phyloP scores from a whole-genome alignment of 2,797 vertebrate genomes.

The Acipenser ruthenus region DNA sequence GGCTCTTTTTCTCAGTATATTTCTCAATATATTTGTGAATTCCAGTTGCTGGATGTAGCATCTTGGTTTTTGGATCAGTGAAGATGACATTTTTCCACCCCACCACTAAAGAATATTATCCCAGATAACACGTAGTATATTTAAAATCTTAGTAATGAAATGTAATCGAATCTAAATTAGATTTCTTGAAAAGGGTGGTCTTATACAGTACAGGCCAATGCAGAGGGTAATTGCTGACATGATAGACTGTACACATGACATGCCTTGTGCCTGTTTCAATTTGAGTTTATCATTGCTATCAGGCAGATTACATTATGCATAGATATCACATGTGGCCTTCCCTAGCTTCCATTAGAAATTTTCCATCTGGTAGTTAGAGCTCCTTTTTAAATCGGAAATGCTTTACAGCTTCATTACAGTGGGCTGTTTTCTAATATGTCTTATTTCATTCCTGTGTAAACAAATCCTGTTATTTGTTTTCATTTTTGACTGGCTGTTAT shows the following conservation, averaged over 20 bases:
- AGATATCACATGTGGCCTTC: conserved; percentile 5
- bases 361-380: conserved; percentile 25
- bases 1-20: too few relatives aligned
- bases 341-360: conserved; percentile 30
- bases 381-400: conserved; percentile 8
- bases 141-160: conserved; percentile 77
- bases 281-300: neutral
- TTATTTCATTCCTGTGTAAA: neutral
- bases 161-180: conserved; percentile 77
- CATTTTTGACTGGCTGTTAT: neutral
- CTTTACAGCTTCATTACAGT: neutral
- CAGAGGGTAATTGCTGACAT: conserved; percentile 71
- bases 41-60: too few relatives aligned
- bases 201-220: conserved; percentile 44
- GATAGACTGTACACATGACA: conserved; percentile 69
- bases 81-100: too few relatives aligned
- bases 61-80: too few relatives aligned
- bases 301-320: neutral
- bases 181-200: conserved; percentile 59
- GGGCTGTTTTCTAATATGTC: conserved; percentile 4
- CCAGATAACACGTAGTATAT: conserved; percentile 46
- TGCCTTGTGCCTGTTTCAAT: conserved; percentile 40
- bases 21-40: too few relatives aligned
- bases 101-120: too few relatives aligned
- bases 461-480: neutral